A percentile compares a stretch with the other conserved stretches of the same genome.
Conservation (phyloP, 2,888 invertebrate species). For the Eupithecia abbreviata region DNA sequence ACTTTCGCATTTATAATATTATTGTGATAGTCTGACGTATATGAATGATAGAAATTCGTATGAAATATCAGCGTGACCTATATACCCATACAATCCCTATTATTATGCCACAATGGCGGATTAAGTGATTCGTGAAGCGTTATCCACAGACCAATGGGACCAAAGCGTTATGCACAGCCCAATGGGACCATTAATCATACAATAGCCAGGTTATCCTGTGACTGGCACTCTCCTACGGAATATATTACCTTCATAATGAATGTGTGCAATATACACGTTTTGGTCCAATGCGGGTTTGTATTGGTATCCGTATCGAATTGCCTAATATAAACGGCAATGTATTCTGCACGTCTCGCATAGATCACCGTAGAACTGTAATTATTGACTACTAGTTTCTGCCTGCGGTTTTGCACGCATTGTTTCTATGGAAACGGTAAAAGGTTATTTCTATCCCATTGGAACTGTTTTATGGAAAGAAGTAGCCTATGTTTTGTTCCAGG, state of each 20-base stretch:
- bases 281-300: conserved; percentile 14
- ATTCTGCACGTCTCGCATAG: conserved; percentile 36
- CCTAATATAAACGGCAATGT: conserved; percentile 23
- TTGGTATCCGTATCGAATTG: not conserved
- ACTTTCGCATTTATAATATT: too few relatives aligned
- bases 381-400: not conserved
- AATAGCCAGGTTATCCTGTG: conserved; percentile 53
- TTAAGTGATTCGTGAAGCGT: conserved; percentile 17
- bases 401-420: not conserved
- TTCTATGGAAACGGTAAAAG: not conserved
- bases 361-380: conserved; percentile 33
- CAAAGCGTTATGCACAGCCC: conserved; percentile 39
- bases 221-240: conserved; percentile 37
- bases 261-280: not conserved
- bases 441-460: not conserved
- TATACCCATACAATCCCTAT: not conserved
- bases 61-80: not conserved
- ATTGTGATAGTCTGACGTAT: too few relatives aligned
- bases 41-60: not conserved
- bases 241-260: conserved; percentile 2
- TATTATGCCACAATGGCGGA: conserved; percentile 5
- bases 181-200: conserved; percentile 52
- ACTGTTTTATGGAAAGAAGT: not conserved
- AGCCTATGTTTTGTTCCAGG: not conserved
- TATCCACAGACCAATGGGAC: conserved; percentile 44